phyloP scores from a whole-genome alignment of 2,113 vertebrate species.

The Rattus norvegicus region GRCr8 NC_086033.1:81798001-81798500 shows the following conservation, averaged over 20 bases:
- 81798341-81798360: background rate
- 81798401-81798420: background rate
- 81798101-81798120: accelerated
- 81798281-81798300: background rate
- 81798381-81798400: background rate
- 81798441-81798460: conserved; percentile 6
- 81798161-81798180: background rate
- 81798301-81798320: background rate
- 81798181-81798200: background rate
- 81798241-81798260: background rate
- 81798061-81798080: background rate
- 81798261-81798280: background rate
- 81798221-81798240: background rate
- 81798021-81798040: background rate
- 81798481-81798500: background rate
- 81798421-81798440: background rate
- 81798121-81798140: conserved; percentile 22
- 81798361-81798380: background rate
- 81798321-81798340: background rate
- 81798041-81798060: accelerated
- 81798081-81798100: background rate
- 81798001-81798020: background rate
- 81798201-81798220: background rate
- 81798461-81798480: conserved; percentile 35
- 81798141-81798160: background rate